These are phyloP conservation scores for Poeciliopsis gracilis DNA, from an alignment of 2,797 vertebrate species.

Conservation along the genomic window DNA sequence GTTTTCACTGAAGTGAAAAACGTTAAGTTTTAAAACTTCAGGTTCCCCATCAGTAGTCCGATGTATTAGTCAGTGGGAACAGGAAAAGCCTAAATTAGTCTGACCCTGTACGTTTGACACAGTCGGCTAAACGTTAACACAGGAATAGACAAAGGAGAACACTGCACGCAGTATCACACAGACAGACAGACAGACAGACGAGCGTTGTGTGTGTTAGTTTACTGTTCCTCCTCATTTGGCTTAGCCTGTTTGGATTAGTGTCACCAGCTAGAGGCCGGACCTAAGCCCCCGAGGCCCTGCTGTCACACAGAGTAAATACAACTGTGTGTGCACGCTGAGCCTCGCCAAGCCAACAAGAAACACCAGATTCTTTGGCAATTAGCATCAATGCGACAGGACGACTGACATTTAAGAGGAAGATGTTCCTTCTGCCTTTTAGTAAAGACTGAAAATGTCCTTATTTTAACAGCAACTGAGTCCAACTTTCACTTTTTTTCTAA, in stretches of 20 bases:
- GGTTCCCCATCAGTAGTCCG: conserved; percentile 14
- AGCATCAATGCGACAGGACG: conserved; percentile 58
- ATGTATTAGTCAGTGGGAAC: conserved; percentile 20
- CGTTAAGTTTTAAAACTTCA: background rate
- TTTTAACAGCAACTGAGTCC: background rate
- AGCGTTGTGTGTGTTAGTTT: conserved; percentile 34
- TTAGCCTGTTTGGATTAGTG: conserved; percentile 77
- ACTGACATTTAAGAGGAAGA: conserved; percentile 61
- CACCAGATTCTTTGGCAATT: conserved; percentile 65
- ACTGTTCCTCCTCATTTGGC: conserved; percentile 69
- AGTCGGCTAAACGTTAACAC: conserved; percentile 49
- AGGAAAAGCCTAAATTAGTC: conserved; percentile 37
- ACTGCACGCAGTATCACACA: conserved; percentile 10
- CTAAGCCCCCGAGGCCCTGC: conserved; percentile 57
- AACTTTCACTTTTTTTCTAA: background rate
- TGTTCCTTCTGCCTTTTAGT: conserved; percentile 44
- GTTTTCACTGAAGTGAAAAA: conserved; percentile 4
- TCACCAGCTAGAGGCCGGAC: conserved; percentile 67
- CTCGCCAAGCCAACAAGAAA: conserved; percentile 62
- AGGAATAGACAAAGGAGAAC: conserved; percentile 16
- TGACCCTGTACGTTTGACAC: conserved; percentile 25
- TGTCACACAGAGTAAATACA: conserved; percentile 71
- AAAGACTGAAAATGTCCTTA: conserved; percentile 7
- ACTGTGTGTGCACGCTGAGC: conserved; percentile 34
- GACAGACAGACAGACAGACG: background rate